Evolutionary conservation across 2,888 invertebrate species (phyloP), one percentile per base, ranked within the genome.

Genomic region (Brenthis daphne): DNA sequence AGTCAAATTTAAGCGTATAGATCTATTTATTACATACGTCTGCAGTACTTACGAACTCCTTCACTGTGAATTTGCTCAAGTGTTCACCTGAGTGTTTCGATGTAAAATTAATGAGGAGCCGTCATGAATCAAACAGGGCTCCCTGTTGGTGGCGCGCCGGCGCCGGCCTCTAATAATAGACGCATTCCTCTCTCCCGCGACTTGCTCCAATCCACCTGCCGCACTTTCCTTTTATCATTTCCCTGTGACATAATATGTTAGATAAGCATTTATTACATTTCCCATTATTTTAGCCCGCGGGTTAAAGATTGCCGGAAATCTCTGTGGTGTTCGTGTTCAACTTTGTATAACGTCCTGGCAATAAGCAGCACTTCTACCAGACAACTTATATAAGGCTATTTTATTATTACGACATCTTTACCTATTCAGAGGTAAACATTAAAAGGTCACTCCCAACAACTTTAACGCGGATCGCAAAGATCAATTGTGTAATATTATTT

Each of bases 91-190:
- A 67, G 69, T 68, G 68, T 71, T 67, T 64, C 69, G 69, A 74
- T 72, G 73, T 74, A 64, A 70, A 66, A 73, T 72, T 73, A 74
- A 73, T 72, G 74, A 74, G 72, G 60, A 70, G 69, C 71, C 73
- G 74, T 74, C 73, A 73, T 67, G 70, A 69, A 69, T 67, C 65
- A 63, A 69, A 68, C 65, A 69, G 37, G 37, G 77, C 82, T 80
- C 80, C 83, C 85, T 84, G 84, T 85, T 72, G 71, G 73, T 84
- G 83, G 81, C 82, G 87, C 85, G 86, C 85, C 83, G 86, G 86
- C 88, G 89, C 87, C 88, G 89, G 74, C 81, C 80, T 85, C 88
- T 90, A 90, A 89, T 90, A 90, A 89, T 91, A 91, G 89, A 81
- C 82, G 83, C 91, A 90, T 90, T 88, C 90, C 78, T 78, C 80